Conservation (phyloP, 2,888 invertebrate genomes). For the Tetragonisca angustula region DNA sequence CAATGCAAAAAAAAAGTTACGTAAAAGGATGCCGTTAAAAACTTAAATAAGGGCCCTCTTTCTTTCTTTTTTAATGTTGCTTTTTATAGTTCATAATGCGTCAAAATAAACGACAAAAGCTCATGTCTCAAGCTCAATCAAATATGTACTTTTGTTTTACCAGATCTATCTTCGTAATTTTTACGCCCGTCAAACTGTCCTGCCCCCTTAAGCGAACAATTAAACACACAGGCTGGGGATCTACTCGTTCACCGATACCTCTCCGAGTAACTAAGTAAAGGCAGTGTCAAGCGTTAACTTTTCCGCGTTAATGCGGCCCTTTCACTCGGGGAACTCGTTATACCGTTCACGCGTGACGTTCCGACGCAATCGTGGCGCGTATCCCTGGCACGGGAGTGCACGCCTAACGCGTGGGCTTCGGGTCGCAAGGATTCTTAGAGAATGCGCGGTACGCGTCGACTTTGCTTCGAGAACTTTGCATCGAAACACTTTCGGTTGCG, state of each 20-base stretch:
- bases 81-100: no score
- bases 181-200: no score
- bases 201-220: background rate
- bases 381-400: conserved; percentile 30
- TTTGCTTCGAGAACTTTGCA: conserved; percentile 41
- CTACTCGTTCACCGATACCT: conserved; percentile 8
- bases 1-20: no score
- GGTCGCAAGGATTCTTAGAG: conserved; percentile 59
- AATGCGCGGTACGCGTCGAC: conserved; percentile 30
- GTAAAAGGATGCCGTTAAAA: no score
- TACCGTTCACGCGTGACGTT: conserved; percentile 64
- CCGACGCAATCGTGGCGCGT: conserved; percentile 45
- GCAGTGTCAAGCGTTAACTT: conserved; percentile 33
- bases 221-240: background rate
- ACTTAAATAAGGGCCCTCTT: no score
- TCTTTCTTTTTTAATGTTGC: no score
- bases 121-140: no score
- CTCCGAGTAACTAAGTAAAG: conserved; percentile 5
- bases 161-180: no score
- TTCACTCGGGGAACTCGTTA: conserved; percentile 66
- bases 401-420: conserved; percentile 64
- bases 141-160: no score
- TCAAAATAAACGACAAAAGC: no score
- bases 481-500: conserved; percentile 58
- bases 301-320: conserved; percentile 46